Percentiles rank a stretch among this genome's conserved stretches.
Conservation (phyloP, 1,140 invertebrate species). For the Diorhabda sublineata region DNA sequence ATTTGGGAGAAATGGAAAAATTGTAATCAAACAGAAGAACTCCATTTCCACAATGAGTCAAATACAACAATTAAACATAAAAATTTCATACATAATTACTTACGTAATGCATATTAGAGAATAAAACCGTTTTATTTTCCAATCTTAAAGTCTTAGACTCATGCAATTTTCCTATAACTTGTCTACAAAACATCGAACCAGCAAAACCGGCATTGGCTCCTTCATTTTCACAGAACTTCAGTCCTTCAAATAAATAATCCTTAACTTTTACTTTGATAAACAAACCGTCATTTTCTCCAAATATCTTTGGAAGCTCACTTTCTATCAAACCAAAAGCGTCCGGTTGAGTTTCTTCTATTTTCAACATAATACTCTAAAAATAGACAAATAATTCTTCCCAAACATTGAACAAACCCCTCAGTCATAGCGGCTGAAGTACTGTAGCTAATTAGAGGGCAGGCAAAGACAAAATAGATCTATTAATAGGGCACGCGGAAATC, state of each 20-base stretch:
- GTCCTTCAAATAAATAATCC: conserved; percentile 32
- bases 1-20: too few species aligned
- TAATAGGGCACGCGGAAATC: too few species aligned
- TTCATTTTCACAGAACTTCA: conserved; percentile 30
- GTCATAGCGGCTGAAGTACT: too few species aligned
- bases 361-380: conserved; percentile 24
- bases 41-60: background rate
- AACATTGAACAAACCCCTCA: too few species aligned
- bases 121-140: conserved; percentile 26
- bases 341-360: conserved; percentile 25
- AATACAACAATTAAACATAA: background rate
- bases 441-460: too few species aligned
- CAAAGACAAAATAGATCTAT: too few species aligned
- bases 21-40: too few species aligned
- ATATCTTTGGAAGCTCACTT: conserved; percentile 23
- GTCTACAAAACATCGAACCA: conserved; percentile 27
- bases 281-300: conserved; percentile 28
- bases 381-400: background rate
- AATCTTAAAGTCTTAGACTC: conserved; percentile 26
- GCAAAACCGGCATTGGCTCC: conserved; percentile 26
- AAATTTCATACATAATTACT: conserved; percentile 10
- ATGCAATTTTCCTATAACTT: conserved; percentile 24
- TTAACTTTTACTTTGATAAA: conserved; percentile 33
- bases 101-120: conserved; percentile 30
- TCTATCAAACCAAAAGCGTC: conserved; percentile 24